Evolutionary conservation across 37 sponge, comb jelly and placozoan species (phyloP).

Genomic region (Agelas oroides): DNA sequence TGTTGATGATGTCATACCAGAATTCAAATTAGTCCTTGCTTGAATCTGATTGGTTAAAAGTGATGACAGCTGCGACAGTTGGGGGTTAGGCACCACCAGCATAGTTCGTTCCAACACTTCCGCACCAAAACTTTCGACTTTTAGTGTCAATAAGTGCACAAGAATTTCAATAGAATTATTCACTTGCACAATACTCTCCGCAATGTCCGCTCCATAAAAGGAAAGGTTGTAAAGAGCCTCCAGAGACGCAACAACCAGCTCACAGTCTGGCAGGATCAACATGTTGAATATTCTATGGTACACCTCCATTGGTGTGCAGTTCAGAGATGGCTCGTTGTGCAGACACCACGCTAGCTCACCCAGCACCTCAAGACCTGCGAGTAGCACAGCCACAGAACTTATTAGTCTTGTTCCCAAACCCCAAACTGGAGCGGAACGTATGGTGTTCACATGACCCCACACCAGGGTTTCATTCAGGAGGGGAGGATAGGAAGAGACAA

Average conservation of each 20-base stretch:
- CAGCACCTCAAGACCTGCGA: slow-evolving; percentile 44
- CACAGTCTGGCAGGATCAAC: slow-evolving; percentile 51
- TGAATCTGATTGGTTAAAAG: not conserved
- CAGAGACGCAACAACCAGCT: slow-evolving; percentile 27
- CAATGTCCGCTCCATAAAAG: slow-evolving; percentile 13
- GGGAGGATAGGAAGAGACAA: no score
- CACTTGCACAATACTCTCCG: not conserved
- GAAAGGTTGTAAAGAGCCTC: slow-evolving; percentile 66
- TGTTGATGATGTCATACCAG: not conserved
- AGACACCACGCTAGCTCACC: slow-evolving; percentile 41
- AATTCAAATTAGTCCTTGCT: not conserved
- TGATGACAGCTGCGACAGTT: not conserved
- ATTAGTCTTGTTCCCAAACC: no score
- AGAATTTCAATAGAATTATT: slow-evolving; percentile 8
- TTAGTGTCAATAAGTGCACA: not conserved
- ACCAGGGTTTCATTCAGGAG: no score
- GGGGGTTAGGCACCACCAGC: not conserved
- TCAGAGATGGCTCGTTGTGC: slow-evolving; percentile 28
- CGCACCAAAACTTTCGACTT: slow-evolving; percentile 5
- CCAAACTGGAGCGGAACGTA: no score
- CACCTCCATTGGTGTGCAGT: slow-evolving; percentile 20
- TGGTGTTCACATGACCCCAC: not conserved
- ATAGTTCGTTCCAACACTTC: slow-evolving; percentile 8
- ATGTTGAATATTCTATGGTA: slow-evolving; percentile 32
- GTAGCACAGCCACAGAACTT: no score